A percentile compares a stretch with the other conserved stretches of the same genome.
These are phyloP conservation scores for Papilio aristodemus DNA, from an alignment of 1,140 invertebrate genomes.

Conservation along the genomic window DNA sequence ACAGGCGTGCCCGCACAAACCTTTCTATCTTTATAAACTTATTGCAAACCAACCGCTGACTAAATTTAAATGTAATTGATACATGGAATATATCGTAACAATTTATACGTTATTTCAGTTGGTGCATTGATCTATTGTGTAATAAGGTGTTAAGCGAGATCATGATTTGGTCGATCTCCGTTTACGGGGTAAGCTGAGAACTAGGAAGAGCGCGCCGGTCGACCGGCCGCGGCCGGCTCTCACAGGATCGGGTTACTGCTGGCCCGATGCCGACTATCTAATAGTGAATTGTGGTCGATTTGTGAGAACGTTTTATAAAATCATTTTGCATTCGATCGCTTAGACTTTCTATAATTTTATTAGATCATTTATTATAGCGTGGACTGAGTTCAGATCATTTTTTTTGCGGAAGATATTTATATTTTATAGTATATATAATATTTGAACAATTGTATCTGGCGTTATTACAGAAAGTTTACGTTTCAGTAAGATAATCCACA, in stretches of 20 bases:
- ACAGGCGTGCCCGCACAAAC: background rate
- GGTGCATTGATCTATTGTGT: slow-evolving; percentile 26
- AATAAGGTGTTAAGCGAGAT: slow-evolving; percentile 31
- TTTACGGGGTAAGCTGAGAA: slow-evolving; percentile 29
- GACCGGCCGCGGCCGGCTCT: slow-evolving; percentile 23
- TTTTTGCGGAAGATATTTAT: too few species aligned
- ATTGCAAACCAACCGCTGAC: slow-evolving; percentile 8
- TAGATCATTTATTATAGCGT: too few species aligned
- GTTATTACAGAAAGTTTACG: too few species aligned
- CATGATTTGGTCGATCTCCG: slow-evolving; percentile 33
- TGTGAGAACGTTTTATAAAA: slow-evolving; percentile 28
- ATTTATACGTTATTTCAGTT: background rate
- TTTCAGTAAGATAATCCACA: too few species aligned
- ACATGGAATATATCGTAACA: slow-evolving; percentile 3
- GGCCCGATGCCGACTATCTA: slow-evolving; percentile 12
- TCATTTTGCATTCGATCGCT: slow-evolving; percentile 3
- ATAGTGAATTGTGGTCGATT: slow-evolving; percentile 14
- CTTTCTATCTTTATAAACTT: background rate
- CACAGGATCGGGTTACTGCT: slow-evolving; percentile 24
- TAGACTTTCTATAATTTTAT: background rate
- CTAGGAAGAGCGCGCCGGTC: slow-evolving; percentile 26
- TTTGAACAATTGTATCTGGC: too few species aligned
- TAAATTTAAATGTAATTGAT: slow-evolving; percentile 6
- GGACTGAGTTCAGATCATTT: too few species aligned
- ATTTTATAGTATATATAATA: too few species aligned